Conservation (phyloP, 2,113 vertebrate species). For the Gopherus evgoodei region DNA sequence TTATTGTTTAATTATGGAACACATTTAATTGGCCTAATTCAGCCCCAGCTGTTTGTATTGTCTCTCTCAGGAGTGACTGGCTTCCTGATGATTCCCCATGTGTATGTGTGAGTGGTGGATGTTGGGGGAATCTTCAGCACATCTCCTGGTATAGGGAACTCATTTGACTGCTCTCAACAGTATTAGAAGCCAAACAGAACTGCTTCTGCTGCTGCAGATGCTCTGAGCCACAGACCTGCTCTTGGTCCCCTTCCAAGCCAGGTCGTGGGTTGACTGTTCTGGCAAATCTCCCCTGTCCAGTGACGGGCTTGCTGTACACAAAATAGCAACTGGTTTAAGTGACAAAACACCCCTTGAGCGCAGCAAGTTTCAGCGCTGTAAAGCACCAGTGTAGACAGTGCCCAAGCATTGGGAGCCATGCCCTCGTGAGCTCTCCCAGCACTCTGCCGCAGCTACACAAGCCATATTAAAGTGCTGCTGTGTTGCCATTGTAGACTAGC, state of each 20-base stretch:
- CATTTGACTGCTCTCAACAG: background rate
- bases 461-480: too few species aligned
- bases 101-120: background rate
- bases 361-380: too few species aligned
- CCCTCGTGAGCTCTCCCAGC: too few species aligned
- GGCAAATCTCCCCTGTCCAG: background rate
- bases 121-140: background rate
- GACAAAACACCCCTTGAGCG: too few species aligned
- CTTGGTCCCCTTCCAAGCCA: background rate
- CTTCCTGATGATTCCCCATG: background rate
- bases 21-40: background rate
- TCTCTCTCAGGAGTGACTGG: background rate
- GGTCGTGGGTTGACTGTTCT: accelerated
- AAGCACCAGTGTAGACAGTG: too few species aligned
- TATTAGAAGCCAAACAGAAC: accelerated
- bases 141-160: background rate
- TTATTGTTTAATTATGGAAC: background rate
- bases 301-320: background rate
- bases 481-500: too few species aligned
- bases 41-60: background rate
- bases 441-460: too few species aligned
- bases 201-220: background rate
- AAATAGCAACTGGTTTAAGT: background rate
- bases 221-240: background rate
- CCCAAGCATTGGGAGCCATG: too few species aligned